These are phyloP conservation scores for Halisarca cf. caerulea DNA, from an alignment of 37 sponge, comb jelly and placozoan species.

Conservation along the genomic window DNA sequence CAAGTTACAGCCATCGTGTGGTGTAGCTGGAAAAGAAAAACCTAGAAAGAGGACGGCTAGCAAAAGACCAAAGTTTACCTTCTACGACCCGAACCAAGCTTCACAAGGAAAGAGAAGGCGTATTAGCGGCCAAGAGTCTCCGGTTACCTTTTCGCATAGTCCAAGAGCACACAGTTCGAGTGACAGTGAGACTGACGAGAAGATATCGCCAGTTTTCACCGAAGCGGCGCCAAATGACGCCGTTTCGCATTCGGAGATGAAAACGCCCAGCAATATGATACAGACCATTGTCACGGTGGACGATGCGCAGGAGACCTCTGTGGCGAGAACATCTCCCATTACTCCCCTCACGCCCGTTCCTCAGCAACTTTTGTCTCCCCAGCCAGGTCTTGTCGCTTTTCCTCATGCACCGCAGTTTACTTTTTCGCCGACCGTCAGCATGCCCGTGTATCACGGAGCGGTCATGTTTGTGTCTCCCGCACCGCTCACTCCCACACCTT, in stretches of 20 bases:
- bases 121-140: not conserved
- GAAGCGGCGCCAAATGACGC: too few species aligned
- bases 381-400: not conserved
- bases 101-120: not conserved
- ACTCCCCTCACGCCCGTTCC: constrained; percentile 1
- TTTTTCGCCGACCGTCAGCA: not conserved
- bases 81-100: not conserved
- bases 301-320: not conserved
- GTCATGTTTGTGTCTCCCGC: constrained; percentile 18
- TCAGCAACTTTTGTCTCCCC: not conserved
- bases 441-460: constrained; percentile 13
- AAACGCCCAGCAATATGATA: not conserved
- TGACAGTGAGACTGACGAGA: not conserved
- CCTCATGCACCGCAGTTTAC: not conserved
- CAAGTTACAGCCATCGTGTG: constrained; percentile 1
- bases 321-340: not conserved
- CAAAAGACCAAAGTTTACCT: constrained; percentile 11
- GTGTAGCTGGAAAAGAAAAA: not conserved
- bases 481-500: not conserved
- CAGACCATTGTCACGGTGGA: constrained; percentile 10
- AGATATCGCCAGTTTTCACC: not conserved
- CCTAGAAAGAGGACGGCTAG: not conserved
- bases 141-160: not conserved
- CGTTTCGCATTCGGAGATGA: not conserved
- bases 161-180: not conserved